Evolutionary conservation across 2,888 invertebrate species (phyloP).

Genomic region (Strigamia transsilvanica): DNA sequence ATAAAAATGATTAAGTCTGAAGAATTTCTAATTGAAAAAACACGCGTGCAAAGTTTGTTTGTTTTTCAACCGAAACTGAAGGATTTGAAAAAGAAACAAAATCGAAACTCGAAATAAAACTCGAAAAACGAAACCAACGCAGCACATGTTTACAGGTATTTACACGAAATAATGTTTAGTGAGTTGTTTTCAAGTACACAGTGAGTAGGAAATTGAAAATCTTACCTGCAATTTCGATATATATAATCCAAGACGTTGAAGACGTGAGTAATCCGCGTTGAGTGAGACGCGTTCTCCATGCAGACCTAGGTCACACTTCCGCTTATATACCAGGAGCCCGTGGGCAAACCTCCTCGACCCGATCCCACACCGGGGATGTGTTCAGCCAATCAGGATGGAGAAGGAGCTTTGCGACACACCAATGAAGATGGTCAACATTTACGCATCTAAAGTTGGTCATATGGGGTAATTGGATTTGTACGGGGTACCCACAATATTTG

Average conservation of each 20-base stretch:
- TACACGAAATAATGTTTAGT: not conserved
- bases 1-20: not conserved
- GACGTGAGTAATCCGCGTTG: constrained; percentile 37
- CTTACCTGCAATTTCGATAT: constrained; percentile 26
- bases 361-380: constrained; percentile 27
- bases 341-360: constrained; percentile 43
- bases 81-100: not conserved
- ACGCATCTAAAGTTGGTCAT: constrained; percentile 6
- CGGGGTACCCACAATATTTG: not conserved
- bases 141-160: too few species aligned
- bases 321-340: constrained; percentile 50
- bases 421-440: constrained; percentile 39
- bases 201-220: not conserved
- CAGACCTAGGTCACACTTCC: constrained; percentile 44
- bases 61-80: not conserved
- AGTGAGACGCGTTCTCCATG: constrained; percentile 46
- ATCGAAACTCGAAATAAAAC: not conserved
- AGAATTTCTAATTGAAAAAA: too few species aligned
- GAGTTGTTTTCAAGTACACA: not conserved
- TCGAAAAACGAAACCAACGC: too few species aligned
- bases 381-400: constrained; percentile 9
- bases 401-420: constrained; percentile 21
- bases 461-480: not conserved
- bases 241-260: constrained; percentile 29
- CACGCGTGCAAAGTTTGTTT: too few species aligned